Base-by-base conservation (phyloP, 2,888 invertebrate species). In the Belgica antarctica region DNA sequence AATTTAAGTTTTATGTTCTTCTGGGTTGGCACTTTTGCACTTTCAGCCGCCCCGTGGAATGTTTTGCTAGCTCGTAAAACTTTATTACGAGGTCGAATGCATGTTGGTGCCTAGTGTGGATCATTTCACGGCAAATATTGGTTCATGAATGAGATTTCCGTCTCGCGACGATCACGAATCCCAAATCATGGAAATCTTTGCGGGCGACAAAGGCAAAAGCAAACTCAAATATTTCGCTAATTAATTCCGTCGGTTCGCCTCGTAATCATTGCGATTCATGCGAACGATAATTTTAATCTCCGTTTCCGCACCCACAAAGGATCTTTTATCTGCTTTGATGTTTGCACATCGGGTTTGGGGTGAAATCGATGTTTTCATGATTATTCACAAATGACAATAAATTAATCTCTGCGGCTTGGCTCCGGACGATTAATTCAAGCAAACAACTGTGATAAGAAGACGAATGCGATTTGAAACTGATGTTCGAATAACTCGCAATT, bases 211-310 rank as follows among this genome's bases (percentile, higher is more conserved):
- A 41, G 5, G n/a, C 15, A 15, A 10, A 34, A 34, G 34, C 34
- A 34, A 34, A 34, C 34, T 63, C 63, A 41, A 63, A 63, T 63
- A 63, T 63, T 46, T 63, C 15, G 7, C 63, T 63, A 22, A 63
- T 63, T 63, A 36, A 63, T 25, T 62, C 36, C 5, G 5, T 63
- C 41, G 25, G 41, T 41, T 63, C 25, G 25, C 62, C 46, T 28
- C 61, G n/a, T n/a, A n/a, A 41, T 10, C 10, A 31, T 7, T 31
- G 31, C 31, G 10, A 7, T 31, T 41, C 41, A 41, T 41, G 3
- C 3, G n/a, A 41, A n/a, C 15, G 12, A 41, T 41, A 12, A 15
- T 41, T n/a, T n/a, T 41, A 41, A 41, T 41, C 41, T 41, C 10
- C n/a, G n/a, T n/a, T 3, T 41, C 8, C 41, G 41, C 41, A 41